Base-by-base conservation (phyloP, 2,888 invertebrate genomes). In the Cistogaster globosa region DNA sequence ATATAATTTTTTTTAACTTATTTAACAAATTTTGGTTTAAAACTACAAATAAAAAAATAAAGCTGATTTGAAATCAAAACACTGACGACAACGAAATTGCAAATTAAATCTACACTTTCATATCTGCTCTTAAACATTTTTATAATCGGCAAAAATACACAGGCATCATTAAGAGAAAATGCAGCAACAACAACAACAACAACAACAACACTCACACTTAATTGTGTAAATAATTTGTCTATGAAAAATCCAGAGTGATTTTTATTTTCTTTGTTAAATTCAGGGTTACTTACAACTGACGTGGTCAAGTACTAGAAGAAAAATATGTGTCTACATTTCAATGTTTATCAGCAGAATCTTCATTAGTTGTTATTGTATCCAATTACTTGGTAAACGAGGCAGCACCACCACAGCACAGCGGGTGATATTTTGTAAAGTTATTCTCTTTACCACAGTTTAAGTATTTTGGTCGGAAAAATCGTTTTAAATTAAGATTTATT, bases 181-280 rank as follows among this genome's bases (percentile, higher is more conserved):
- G n/a, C n/a, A n/a, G n/a, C n/a, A n/a, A n/a, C 26, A 16, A 14
- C 45, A 26, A 1, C 3, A 14, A 16, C 5, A 7, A 9, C 4
- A 7, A 51, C 51, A n/a, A 18, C 26, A 26, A 18, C 55, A 9
- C 16, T 5, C 6, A 11, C 7, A 32, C 2, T 6, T 1, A 32
- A 5, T n/a, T n/a, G n/a, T 32, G 45, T 38, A 9, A 22, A 53
- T n/a, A 16, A 36, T 20, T 48, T 48, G 22, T 45, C 22, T 74
- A 6, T 51, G 12, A 11, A 22, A 22, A 36, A 57, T 1, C 6
- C 1, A 38, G 11, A 38, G 38, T 57, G 16, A 48, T 58, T 58
- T 76, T 32, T 26, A n/a, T 8, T 72, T 26, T 32, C 67, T 76
- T 76, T 76, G 67, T 76, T 67, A 36, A 22, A 14, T 42, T 68